Base-by-base conservation (phyloP, 2,113 vertebrate genomes). In the Sinocyclocheilus rhinocerous region DNA sequence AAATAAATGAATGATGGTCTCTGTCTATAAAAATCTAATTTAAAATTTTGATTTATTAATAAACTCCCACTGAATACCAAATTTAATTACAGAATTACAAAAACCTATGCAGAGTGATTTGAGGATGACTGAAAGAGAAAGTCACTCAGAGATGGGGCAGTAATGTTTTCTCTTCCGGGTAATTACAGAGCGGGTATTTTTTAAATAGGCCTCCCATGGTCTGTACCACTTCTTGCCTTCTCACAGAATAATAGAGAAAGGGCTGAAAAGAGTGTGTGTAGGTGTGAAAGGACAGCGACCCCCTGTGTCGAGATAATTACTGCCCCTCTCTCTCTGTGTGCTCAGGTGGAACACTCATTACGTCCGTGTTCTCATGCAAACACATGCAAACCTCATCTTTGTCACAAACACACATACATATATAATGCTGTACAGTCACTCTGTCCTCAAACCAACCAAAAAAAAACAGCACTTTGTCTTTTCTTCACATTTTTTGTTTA, bases 251-350 rank as follows among this genome's bases (percentile, higher is more conserved):
- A 80, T 45, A 42, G 77, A 63, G 57, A 80, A 39, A 59, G 1
- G 57, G 57, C 33, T 63, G 36, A 63, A 80, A 29, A 50, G 57
- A 76, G 39, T 20, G 13, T 45, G 52, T 55, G 79, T 61, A 83
- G n/a, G 52, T 78, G 75, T 87, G 36, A 84, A 69, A 84, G 52
- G 76, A 79, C 52, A 24, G 22, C 48, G 55, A 87, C 86, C 76
- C 76, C 81, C 86, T 61, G 82, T 67, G 57, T 59, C 36, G 67
- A 84, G 26, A 6, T 87, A 87, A 87, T 87, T 81, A 75, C 76
- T 73, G 75, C 39, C 76, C 84, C 63, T 59, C 82, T 59, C 26
- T 80, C 36, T 77, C 16, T 69, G 6, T 39, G 36, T 39, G 42
- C 61, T 87, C 50, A 79, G 81, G 24, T 87, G 75, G 42, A 36